Evolutionary conservation across 2,113 vertebrate genomes (phyloP).

Genomic region (Syrrhaptes paradoxus): DNA sequence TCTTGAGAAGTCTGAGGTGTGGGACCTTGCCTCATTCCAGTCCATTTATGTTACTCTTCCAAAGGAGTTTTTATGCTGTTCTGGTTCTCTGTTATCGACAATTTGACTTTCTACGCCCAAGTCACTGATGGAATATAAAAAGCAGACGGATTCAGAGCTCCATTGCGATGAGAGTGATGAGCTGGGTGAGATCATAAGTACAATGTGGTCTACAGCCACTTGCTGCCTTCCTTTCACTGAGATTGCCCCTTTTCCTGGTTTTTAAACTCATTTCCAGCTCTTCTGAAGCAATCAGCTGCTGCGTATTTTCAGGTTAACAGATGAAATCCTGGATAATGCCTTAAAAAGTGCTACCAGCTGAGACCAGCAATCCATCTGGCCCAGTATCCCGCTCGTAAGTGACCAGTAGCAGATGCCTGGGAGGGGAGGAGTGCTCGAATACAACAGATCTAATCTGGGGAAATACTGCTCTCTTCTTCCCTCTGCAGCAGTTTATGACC

Average conservation of each 20-base stretch:
- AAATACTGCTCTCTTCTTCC: background rate
- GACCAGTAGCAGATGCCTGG: slow-evolving; percentile 5
- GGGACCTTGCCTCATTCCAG: background rate
- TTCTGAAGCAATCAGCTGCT: background rate
- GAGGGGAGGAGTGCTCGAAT: background rate
- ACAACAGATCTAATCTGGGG: background rate
- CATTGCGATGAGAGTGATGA: fast-evolving
- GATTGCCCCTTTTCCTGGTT: background rate
- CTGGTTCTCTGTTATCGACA: background rate
- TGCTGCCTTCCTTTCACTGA: background rate
- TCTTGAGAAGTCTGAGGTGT: background rate
- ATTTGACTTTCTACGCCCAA: background rate
- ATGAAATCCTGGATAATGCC: slow-evolving; percentile 16
- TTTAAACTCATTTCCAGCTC: background rate
- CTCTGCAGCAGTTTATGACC: background rate
- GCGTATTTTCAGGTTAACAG: background rate
- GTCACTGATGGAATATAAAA: background rate
- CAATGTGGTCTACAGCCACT: background rate
- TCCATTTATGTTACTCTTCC: background rate
- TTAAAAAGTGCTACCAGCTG: slow-evolving; percentile 26
- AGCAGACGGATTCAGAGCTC: background rate
- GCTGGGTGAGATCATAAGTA: background rate
- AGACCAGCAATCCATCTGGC: slow-evolving; percentile 2
- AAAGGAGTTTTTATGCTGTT: background rate
- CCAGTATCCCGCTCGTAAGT: background rate